Evolutionary conservation across 2,888 invertebrate genomes (phyloP), one percentile per base, ranked within the genome.

Genomic region (Stictocephala bisonia): DNA sequence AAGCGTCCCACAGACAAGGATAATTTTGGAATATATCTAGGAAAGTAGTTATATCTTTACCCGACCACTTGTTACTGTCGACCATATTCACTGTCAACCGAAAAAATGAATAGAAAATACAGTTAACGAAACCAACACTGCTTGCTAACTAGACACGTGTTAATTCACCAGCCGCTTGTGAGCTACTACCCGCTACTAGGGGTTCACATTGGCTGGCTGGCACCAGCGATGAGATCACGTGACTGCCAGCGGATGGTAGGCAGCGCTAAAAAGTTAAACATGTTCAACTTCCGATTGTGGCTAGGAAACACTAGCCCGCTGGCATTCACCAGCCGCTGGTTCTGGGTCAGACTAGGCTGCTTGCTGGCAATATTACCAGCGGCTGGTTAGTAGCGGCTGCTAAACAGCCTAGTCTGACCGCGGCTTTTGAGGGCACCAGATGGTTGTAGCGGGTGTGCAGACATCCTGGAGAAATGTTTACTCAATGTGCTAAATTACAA

Each of bases 21-120:
- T 64, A 64, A 64, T 64, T 64, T 64, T 22, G 41, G n/a, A 64
- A 64, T 41, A 41, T 24, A 41, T 64, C 64, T 64, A 64, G 13
- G 15, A 40, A 35, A 40, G 64, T 40, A n/a, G 40, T 31, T n/a
- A 40, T 41, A 11, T 58, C 31, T 31, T 27, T 58, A 18, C 64
- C 40, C 24, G 35, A 64, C 64, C 64, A 64, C 64, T 64, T 64
- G 64, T 41, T 40, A 24, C n/a, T 64, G 64, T 64, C 64, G 20
- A 64, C 41, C 64, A 64, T 64, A 64, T 64, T 64, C 64, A 64
- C 40, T 20, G 31, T 60, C n/a, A 58, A 15, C 13, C 11, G 22
- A 22, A 35, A 31, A 60, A 31, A 60, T n/a, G 27, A 60, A 31
- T 35, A 35, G 9, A 53, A 53, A 26, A 53, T 26, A 53, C 53